A percentile compares a stretch with the other conserved stretches of the same genome.
phyloP scores from a whole-genome alignment of 2,113 vertebrate species.

The Polypterus senegalus region DNA sequence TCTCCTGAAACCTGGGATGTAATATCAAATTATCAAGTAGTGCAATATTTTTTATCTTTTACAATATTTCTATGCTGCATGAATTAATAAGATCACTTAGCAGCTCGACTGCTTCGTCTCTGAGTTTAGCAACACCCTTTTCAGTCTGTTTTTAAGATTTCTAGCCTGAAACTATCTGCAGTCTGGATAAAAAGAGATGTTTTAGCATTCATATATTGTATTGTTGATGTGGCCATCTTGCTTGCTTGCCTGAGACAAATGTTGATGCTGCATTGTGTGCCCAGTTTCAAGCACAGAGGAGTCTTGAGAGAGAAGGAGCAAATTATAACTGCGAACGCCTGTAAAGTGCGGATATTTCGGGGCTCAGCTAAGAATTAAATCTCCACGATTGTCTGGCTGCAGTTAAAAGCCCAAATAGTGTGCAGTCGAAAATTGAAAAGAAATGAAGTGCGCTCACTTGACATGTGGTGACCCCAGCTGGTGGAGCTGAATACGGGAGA shows the following conservation, averaged over 20 bases:
- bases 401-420: constrained; percentile 20
- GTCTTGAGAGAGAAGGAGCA: background rate
- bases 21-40: constrained; percentile 33
- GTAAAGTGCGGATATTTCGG: constrained; percentile 12
- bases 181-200: background rate
- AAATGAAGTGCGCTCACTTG: constrained; percentile 53
- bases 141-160: no score
- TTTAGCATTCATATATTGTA: constrained; percentile 7
- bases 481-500: constrained; percentile 43
- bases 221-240: no score
- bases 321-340: constrained; percentile 14
- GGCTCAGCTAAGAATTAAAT: constrained; percentile 19
- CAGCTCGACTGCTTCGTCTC: background rate
- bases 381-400: constrained; percentile 13
- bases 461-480: constrained; percentile 40
- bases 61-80: constrained; percentile 27
- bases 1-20: constrained; percentile 30
- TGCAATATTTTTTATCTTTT: constrained; percentile 19
- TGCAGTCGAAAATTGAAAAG: constrained; percentile 31
- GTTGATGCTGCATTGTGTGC: no score
- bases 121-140: no score
- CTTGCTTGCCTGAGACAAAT: no score
- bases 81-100: constrained; percentile 28
- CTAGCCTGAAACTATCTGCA: no score
- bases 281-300: no score